Evolutionary conservation across 2,797 vertebrate genomes (phyloP).

Genomic region (Champsocephalus gunnari): DNA sequence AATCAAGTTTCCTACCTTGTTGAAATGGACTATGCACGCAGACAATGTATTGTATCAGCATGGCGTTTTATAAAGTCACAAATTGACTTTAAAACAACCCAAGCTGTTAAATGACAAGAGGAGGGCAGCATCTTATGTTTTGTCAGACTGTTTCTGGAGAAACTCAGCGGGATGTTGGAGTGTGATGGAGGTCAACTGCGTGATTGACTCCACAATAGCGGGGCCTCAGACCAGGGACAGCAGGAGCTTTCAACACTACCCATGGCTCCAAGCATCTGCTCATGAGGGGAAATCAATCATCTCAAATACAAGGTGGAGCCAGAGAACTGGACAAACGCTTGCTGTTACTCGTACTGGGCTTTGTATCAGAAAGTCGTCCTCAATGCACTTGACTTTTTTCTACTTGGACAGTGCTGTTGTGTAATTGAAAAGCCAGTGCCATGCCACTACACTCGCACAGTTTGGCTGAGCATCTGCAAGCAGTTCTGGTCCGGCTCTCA

Average conservation of each 20-base stretch:
- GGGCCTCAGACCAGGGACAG: conserved; percentile 56
- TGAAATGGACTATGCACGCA: neutral
- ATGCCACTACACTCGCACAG: conserved; percentile 51
- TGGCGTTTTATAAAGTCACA: conserved; percentile 8
- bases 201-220: conserved; percentile 66
- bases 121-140: conserved; percentile 33
- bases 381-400: conserved; percentile 33
- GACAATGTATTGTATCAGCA: conserved; percentile 1
- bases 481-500: conserved; percentile 73
- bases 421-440: conserved; percentile 78
- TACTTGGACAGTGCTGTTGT: conserved; percentile 49
- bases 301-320: conserved; percentile 45
- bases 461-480: conserved; percentile 76
- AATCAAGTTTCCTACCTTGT: conserved; percentile 3
- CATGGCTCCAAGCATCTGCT: conserved; percentile 69
- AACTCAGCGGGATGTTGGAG: conserved; percentile 43
- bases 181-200: conserved; percentile 68
- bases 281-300: conserved; percentile 67
- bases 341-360: conserved; percentile 9
- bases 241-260: conserved; percentile 60
- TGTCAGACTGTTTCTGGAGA: conserved; percentile 40
- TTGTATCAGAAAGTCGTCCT: conserved; percentile 23
- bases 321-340: conserved; percentile 32
- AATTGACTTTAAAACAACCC: conserved; percentile 39
- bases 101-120: conserved; percentile 22